Base-by-base conservation (phyloP, 2,797 vertebrate species). In the Leptoclinus maculatus region DNA sequence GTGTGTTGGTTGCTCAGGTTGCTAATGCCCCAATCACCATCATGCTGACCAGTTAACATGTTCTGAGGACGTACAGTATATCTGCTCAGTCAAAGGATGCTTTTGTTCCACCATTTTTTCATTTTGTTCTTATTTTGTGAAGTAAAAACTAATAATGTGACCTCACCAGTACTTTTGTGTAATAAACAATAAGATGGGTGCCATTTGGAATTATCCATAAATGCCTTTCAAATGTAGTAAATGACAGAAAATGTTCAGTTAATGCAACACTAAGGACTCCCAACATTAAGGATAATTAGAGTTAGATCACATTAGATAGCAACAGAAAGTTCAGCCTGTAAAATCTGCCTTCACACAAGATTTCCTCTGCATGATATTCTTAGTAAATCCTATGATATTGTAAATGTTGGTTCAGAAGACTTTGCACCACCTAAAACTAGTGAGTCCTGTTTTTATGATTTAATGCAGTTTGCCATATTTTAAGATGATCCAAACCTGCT, bases 1-100 rank as follows among this genome's bases (percentile, higher is more conserved):
- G 63, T 70, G 6, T 58, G 25, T 58, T 68, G 45, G 34, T 69
- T 71, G 54, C 25, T 43, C 27, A 38, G 36, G 36, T 38, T 38
- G 36, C 10, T 38, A 38, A 38, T 38, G 36, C 4, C 41, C 14
- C 13, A 2, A 43, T 69, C 8, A 65, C 21, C 13, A 10, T 12
- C 5, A 70, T 5, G 4, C 6, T 53, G 43, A 76, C 17, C 7
- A 38, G 29, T 45, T 56, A 1, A 27, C 6, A 6, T 14, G 7
- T 56, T 29, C 57, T 47, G 32, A 62, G 1, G 23, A 57, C 0
- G 3, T 11, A 53, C 27, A 41, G 47, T 23, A 3, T 39, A 4
- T 38, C 9, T 8, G 2, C 21, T 65, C 14, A 34, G 65, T 1
- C 21, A 41, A 9, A 43, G 6, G 14, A 34, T 6, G 3, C 25